Percentiles rank a stretch among this genome's conserved stretches.
Evolutionary conservation across 2,888 invertebrate species (phyloP).

Genomic region (Melanotus villosus): DNA sequence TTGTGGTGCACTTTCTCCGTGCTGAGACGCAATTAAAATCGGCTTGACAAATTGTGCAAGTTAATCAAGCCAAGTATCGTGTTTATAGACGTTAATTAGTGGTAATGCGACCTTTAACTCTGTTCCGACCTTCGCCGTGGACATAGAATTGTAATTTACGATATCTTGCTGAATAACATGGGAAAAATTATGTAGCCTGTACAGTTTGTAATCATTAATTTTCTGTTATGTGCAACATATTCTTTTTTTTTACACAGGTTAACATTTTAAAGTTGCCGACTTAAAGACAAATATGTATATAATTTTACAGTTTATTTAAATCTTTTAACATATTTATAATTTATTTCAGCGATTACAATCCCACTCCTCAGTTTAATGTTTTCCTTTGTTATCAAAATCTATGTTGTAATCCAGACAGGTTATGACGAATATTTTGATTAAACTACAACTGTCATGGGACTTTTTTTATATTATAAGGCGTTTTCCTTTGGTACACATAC

Average conservation of each 20-base stretch:
- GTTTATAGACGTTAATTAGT: constrained; percentile 48
- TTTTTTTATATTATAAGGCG: no score
- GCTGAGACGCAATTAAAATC: constrained; percentile 43
- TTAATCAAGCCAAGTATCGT: constrained; percentile 46
- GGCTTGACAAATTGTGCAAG: constrained; percentile 46
- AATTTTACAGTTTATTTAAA: background rate
- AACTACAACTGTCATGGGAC: no score
- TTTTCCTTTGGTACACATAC: no score
- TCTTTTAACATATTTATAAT: no score
- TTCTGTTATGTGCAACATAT: background rate
- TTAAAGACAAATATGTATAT: background rate
- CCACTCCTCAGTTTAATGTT: no score
- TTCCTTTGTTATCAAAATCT: no score
- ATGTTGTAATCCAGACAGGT: no score
- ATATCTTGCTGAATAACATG: constrained; percentile 34
- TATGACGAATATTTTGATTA: no score
- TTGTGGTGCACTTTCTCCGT: constrained; percentile 29
- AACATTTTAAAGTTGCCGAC: constrained; percentile 14
- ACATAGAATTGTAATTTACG: constrained; percentile 43
- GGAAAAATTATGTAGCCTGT: constrained; percentile 32
- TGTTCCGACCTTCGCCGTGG: constrained; percentile 46
- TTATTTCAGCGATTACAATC: background rate
- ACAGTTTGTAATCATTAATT: constrained; percentile 32
- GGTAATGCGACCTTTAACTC: constrained; percentile 47
- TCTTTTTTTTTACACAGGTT: constrained; percentile 5